These are phyloP conservation scores for Glossosoma conforme DNA, from an alignment of 1,140 invertebrate genomes.

Conservation along the genomic window DNA sequence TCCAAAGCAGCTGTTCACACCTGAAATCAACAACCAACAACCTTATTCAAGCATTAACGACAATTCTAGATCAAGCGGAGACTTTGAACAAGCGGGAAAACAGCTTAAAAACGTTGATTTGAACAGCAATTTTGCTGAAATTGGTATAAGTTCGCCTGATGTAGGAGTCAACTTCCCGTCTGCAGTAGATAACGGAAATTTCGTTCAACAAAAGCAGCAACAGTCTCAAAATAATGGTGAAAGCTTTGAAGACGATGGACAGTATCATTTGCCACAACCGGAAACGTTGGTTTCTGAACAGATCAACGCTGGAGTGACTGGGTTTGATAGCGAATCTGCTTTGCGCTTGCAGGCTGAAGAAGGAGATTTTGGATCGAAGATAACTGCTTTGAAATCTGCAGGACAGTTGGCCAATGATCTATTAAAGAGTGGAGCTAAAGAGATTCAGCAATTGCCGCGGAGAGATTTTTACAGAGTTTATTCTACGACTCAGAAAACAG, in stretches of 20 bases:
- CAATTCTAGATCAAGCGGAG: too few species aligned
- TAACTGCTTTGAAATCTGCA: neutral
- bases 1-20: neutral
- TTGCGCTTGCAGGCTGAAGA: neutral
- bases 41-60: too few species aligned
- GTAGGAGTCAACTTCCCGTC: conserved; percentile 20
- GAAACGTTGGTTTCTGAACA: conserved; percentile 5
- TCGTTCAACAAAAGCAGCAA: conserved; percentile 2
- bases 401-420: neutral
- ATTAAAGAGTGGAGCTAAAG: neutral
- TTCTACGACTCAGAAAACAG: neutral
- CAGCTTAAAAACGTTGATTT: too few species aligned
- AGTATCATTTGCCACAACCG: conserved; percentile 1
- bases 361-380: conserved; percentile 6
- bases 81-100: too few species aligned
- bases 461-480: neutral
- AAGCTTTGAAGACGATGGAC: too few species aligned
- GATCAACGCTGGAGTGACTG: conserved; percentile 7
- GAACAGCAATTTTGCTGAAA: too few species aligned
- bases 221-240: too few species aligned
- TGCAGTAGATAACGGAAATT: conserved; percentile 8
- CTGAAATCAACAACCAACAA: neutral
- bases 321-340: neutral
- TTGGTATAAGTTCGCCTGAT: conserved; percentile 5
- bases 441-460: neutral